Evolutionary conservation across 2,888 invertebrate genomes (phyloP), one percentile per base, ranked within the genome.

Genomic region (Capitulum mitella): DNA sequence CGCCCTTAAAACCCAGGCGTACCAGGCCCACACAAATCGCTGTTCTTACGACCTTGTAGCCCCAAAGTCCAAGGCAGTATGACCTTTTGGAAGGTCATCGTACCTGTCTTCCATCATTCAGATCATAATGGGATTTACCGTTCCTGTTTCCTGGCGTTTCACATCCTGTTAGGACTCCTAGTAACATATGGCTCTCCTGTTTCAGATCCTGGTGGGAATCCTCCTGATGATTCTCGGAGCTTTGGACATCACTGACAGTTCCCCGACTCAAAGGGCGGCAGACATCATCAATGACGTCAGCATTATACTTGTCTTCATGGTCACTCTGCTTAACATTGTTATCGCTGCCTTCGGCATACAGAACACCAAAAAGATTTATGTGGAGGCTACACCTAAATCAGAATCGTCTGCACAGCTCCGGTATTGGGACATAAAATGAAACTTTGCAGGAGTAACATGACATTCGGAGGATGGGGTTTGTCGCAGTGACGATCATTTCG

Each of bases 261-360:
- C 90, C 84, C 87, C 89, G 83, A 87, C 89, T 82, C 92, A 93
- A 85, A 92, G 92, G 85, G 89, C 91, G 43, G 93, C 94, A 29
- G 86, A 91, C 82, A 88, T 93, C 82, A 87, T 94, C 82, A 94
- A 94, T 86, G 93, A 94, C 86, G 84, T 92, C 83, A 93, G 93
- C 83, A 89, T 94, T 81, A 89, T 93, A 84, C 90, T 92, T 82
- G 90, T 94, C 84, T 94, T 94, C 86, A 85, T 93, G 78, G 93
- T 95, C 85, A 92, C 93, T 32, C 88, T 93, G 78, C 87, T 91
- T 76, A 95, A 95, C 85, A 90, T 95, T 80, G 88, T 94, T 76
- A 93, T 92, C 84, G 93, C 94, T 74, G 92, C 92, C 61, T 94
- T 95, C 84, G 94, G 93, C 78, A 91, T 94, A 82, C 92, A 93